These are phyloP conservation scores for Karalla daura DNA, from an alignment of 2,797 vertebrate species.

Conservation along the genomic window DNA sequence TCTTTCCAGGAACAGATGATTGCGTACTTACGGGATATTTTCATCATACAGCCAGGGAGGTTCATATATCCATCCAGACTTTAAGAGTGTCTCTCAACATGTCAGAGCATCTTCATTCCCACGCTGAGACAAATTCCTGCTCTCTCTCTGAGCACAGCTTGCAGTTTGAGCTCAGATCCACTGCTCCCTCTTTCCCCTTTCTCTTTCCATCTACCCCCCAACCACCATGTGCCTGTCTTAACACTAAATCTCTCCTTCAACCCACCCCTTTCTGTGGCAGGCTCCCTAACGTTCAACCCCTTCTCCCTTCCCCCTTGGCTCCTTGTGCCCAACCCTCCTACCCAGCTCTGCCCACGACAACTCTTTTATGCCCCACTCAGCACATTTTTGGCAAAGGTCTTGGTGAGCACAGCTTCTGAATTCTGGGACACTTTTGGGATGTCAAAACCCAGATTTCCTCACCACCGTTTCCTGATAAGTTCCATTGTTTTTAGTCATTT, in stretches of 20 bases:
- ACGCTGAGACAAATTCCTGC: conserved; percentile 74
- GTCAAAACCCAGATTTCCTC: conserved; percentile 11
- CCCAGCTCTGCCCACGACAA: conserved; percentile 70
- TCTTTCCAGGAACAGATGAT: conserved; percentile 28
- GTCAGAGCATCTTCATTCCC: conserved; percentile 80
- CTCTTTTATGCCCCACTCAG: conserved; percentile 66
- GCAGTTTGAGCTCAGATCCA: conserved; percentile 67
- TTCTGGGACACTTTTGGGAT: conserved; percentile 17
- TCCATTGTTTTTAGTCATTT: conserved; percentile 11
- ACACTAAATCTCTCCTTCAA: conserved; percentile 72
- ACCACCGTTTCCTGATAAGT: neutral
- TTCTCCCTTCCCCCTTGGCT: conserved; percentile 37
- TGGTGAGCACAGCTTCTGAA: conserved; percentile 7
- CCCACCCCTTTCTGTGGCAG: conserved; percentile 68
- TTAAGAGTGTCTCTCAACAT: conserved; percentile 54
- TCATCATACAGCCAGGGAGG: conserved; percentile 71
- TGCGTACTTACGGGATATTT: conserved; percentile 78
- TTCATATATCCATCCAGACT: conserved; percentile 65
- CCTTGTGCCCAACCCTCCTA: conserved; percentile 66
- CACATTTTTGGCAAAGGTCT: conserved; percentile 70
- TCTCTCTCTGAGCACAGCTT: conserved; percentile 66
- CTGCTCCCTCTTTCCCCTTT: conserved; percentile 53
- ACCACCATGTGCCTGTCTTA: conserved; percentile 66
- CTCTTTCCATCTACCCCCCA: conserved; percentile 71
- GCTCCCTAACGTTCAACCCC: conserved; percentile 44